These are phyloP conservation scores for Diarsia rubi DNA, from an alignment of 2,888 invertebrate genomes.

Conservation along the genomic window DNA sequence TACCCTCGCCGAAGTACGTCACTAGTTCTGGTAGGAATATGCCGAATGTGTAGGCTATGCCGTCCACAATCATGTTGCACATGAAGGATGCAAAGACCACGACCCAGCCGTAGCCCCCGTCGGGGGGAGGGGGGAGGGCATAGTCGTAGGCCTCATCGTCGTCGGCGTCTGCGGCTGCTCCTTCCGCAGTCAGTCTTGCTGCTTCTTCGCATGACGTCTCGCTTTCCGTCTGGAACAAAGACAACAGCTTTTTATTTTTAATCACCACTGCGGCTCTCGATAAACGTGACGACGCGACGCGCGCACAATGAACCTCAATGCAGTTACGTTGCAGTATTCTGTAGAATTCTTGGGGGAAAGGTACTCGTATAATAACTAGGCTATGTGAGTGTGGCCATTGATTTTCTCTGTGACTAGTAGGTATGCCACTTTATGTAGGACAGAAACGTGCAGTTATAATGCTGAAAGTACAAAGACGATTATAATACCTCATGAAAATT, in stretches of 20 bases:
- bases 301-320: constrained; percentile 67
- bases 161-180: constrained; percentile 90
- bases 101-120: constrained; percentile 98
- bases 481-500: constrained; percentile 15
- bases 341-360: constrained; percentile 37
- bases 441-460: background rate
- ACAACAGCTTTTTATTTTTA: constrained; percentile 36
- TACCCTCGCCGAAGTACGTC: constrained; percentile 95
- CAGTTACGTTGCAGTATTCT: constrained; percentile 64
- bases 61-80: constrained; percentile 99
- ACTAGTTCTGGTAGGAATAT: constrained; percentile 96
- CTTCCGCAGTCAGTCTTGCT: constrained; percentile 94
- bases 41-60: constrained; percentile 99
- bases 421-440: constrained; percentile 7
- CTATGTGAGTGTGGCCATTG: constrained; percentile 39
- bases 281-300: constrained; percentile 63
- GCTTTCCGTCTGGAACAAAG: constrained; percentile 94
- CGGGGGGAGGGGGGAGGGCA: constrained; percentile 96
- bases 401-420: constrained; percentile 19
- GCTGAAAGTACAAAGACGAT: constrained; percentile 13
- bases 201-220: constrained; percentile 97
- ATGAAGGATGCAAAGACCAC: constrained; percentile 99
- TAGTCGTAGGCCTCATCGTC: constrained; percentile 92
- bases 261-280: constrained; percentile 53
- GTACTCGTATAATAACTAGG: constrained; percentile 10